Evolutionary conservation across 2,797 vertebrate species (phyloP).

Genomic region (Hirundo rustica): DNA sequence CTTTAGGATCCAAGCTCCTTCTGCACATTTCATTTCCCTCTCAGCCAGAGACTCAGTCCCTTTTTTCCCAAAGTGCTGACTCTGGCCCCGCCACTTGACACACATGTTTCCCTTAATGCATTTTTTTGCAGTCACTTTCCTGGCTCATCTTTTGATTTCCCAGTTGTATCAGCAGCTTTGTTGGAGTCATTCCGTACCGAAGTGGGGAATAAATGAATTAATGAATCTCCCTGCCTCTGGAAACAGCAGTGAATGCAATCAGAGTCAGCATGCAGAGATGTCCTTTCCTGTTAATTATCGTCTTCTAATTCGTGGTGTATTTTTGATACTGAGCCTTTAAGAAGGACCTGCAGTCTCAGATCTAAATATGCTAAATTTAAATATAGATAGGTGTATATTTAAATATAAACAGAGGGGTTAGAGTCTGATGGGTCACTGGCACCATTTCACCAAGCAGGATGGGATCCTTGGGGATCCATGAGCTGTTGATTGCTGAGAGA

Average conservation of each 20-base stretch:
- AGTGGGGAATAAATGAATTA: neutral
- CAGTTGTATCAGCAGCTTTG: slow-evolving; percentile 33
- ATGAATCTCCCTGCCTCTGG: neutral
- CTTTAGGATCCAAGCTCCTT: neutral
- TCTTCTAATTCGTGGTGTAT: neutral
- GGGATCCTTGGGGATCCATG: neutral
- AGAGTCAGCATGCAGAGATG: neutral
- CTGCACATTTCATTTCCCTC: neutral
- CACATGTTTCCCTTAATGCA: neutral
- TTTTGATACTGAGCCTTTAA: neutral
- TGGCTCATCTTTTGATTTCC: slow-evolving; percentile 17
- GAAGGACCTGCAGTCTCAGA: neutral
- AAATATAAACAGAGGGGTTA: neutral
- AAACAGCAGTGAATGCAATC: neutral
- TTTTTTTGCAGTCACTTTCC: neutral
- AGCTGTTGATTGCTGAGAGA: neutral
- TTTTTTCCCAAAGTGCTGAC: neutral
- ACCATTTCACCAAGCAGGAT: neutral
- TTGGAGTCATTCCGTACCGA: neutral
- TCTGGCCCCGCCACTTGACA: neutral
- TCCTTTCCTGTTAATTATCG: neutral
- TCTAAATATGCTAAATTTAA: neutral
- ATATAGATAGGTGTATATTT: neutral
- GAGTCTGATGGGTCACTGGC: neutral
- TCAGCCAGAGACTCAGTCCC: neutral